Evolutionary conservation across 2,888 invertebrate species (phyloP), one percentile per base, ranked within the genome.

Genomic region (Pinctada fucata): DNA sequence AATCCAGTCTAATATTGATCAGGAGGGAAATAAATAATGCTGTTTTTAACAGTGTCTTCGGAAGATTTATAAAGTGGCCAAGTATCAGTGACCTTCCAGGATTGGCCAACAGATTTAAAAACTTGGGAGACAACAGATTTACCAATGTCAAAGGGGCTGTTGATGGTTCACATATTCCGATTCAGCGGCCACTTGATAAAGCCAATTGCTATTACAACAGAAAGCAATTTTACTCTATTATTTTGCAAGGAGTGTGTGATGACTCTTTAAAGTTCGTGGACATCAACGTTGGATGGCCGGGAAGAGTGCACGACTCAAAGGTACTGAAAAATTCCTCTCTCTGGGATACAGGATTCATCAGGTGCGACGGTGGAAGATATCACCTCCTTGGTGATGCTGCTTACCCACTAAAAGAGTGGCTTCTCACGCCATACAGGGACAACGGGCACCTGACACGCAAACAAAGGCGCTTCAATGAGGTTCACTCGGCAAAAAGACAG

Each of bases 141-240:
- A 81, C 83, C 70, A 78, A 78, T 49, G 66, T 76, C n/a, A 51
- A 77, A 51, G 78, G 83, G 13, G 81, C 76, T n/a, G 75, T 82
- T 13, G 83, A 82, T 31, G 31, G 31, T 31, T 31, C 31, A 31
- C 31, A 31, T 31, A 31, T 31, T 31, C 31, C 31, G 31, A 31
- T 31, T 31, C 31, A 31, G 31, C 31, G 31, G 31, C 31, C 31
- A 31, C 31, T 31, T 31, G 31, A 31, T 31, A 31, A 31, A 31
- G 31, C 31, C 31, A 31, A 31, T 31, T 31, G 31, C 31, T 31
- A 31, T 31, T 31, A 31, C 31, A 31, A 31, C 31, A 31, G 31
- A 31, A 31, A 31, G 31, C 31, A 31, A 31, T 31, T 31, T 31
- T 31, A 31, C 31, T 31, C 31, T 31, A 31, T 31, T 31, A 31